Base-by-base conservation (phyloP, 2,888 invertebrate species). In the Nasonia oneida region DNA sequence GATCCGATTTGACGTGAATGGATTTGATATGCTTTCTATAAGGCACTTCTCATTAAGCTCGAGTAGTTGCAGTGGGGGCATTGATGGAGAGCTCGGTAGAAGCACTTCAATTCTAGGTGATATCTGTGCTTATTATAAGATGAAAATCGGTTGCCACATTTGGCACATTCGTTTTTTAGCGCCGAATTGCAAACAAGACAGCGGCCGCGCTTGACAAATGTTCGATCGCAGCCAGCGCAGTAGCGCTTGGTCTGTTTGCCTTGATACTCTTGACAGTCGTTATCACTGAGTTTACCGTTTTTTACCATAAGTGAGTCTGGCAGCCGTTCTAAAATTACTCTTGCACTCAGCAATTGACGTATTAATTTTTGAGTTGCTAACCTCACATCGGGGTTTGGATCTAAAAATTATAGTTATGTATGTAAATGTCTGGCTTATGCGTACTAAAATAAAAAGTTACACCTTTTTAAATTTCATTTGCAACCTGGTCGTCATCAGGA, bases 81-180 rank as follows among this genome's bases (percentile, higher is more conserved):
- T 57, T 6, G 57, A 18, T 57, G 6, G 18, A 23, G 23, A 23
- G 23, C 23, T 23, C 23, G 23, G 23, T 23, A 0, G 23, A 23
- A n/a, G n/a, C 57, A 61, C 18, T 61, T 61, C 29, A 3, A 1
- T 2, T n/a, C 6, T 61, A 8, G 4, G n/a, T 61, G 57, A 8
- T 5, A n/a, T 1, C 1, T 5, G 57, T 6, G 2, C 6, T 2
- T 6, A 6, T 61, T 5, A 0, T 3, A 1, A 6, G 8, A 2
- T 61, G 23, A 47, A 12, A 6, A 61, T 61, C 57, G n/a, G 4
- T 0, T n/a, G 57, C 57, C 57, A n/a, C 57, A 61, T n/a, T 61
- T 61, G 18, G 57, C 8, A 15, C 57, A 61, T 61, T 61, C 57
- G 10, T 8, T 23, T 8, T 18, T n/a, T n/a, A 61, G 23, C 0